Evolutionary conservation across 1,140 invertebrate genomes (phyloP).

Genomic region (Drosophila micromelanica): DNA sequence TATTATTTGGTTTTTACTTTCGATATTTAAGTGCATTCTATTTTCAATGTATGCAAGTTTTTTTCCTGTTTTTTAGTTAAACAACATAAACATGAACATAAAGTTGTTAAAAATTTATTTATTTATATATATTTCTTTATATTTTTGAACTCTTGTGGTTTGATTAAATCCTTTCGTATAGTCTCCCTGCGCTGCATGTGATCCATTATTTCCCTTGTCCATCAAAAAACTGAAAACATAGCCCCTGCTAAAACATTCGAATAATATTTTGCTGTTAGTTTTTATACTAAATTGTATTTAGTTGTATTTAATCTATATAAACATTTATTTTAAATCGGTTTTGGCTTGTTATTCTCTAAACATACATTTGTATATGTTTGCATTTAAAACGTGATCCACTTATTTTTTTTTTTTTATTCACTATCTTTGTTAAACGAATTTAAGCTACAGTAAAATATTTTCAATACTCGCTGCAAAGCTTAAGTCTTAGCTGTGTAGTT

Average conservation of each 20-base stretch:
- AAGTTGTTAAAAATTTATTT: background rate
- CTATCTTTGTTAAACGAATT: conserved; percentile 52
- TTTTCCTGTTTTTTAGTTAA: conserved; percentile 12
- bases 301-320: conserved; percentile 40
- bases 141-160: conserved; percentile 31
- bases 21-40: conserved; percentile 52
- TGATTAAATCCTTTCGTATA: conserved; percentile 35
- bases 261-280: conserved; percentile 28
- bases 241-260: conserved; percentile 36
- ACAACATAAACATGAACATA: conserved; percentile 35
- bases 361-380: conserved; percentile 37
- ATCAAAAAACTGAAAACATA: conserved; percentile 34
- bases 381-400: conserved; percentile 61
- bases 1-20: conserved; percentile 26
- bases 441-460: conserved; percentile 81
- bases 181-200: conserved; percentile 27
- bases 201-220: conserved; percentile 9
- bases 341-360: conserved; percentile 53
- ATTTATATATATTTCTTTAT: conserved; percentile 9
- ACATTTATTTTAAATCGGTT: conserved; percentile 25
- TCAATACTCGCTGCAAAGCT: conserved; percentile 72
- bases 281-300: conserved; percentile 56
- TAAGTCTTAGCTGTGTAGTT: conserved; percentile 72
- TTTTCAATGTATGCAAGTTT: conserved; percentile 2
- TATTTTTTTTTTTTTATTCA: background rate